phyloP scores from a whole-genome alignment of 1,140 invertebrate genomes.

The Metaphire vulgaris region DNA sequence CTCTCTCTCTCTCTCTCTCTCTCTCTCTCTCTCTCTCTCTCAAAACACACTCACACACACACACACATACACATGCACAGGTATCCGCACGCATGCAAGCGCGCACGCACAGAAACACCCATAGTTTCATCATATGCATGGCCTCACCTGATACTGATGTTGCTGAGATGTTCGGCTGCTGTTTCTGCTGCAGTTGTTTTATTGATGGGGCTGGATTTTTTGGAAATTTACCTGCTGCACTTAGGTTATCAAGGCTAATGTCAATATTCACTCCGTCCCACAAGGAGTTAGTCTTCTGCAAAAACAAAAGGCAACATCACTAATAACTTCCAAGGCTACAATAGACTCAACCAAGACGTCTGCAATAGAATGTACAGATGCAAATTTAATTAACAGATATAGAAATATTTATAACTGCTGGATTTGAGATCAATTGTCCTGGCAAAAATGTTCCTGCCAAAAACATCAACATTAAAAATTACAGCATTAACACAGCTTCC shows the following conservation, averaged over 20 bases:
- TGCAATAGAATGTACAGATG: too few relatives aligned
- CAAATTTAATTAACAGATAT: too few relatives aligned
- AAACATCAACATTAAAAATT: too few relatives aligned
- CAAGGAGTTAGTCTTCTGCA: not conserved
- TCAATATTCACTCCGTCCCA: constrained; percentile 5
- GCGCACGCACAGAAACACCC: not conserved
- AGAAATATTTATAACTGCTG: too few relatives aligned
- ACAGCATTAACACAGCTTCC: too few relatives aligned
- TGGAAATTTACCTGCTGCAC: constrained; percentile 5
- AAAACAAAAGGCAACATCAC: too few relatives aligned
- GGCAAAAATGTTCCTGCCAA: too few relatives aligned
- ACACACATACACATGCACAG: not conserved
- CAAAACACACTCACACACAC: not conserved
- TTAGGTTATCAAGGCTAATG: constrained; percentile 17
- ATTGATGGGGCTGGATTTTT: constrained; percentile 9
- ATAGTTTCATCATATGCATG: not conserved
- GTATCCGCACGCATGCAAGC: not conserved
- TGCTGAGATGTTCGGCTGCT: not conserved
- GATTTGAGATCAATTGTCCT: too few relatives aligned
- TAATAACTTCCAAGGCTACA: too few relatives aligned
- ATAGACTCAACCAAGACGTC: too few relatives aligned
- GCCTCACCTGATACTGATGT: not conserved
- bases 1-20: too few relatives aligned
- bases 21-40: too few relatives aligned
- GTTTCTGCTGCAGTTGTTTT: constrained; percentile 18